Percentiles rank a stretch among this genome's conserved stretches.
Conservation (phyloP, 2,888 invertebrate species). For the Tinea semifulvella region DNA sequence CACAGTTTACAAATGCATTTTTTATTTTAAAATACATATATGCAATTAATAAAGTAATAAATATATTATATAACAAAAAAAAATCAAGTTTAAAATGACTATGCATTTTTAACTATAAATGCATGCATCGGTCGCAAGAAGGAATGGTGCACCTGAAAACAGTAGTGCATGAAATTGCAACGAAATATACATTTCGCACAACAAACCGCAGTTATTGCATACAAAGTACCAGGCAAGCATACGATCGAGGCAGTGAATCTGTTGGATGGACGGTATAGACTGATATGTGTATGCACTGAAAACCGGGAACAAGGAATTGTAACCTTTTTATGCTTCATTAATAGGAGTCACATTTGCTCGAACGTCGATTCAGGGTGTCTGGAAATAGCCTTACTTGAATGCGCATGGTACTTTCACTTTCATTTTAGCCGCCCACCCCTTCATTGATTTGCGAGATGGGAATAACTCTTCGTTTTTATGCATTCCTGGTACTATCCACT, state of each 20-base stretch:
- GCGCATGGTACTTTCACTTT: conserved; percentile 12
- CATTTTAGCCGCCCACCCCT: conserved; percentile 2
- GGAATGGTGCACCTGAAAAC: too few relatives aligned
- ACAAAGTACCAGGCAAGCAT: conserved; percentile 3
- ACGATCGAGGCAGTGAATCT: background rate
- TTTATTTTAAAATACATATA: too few relatives aligned
- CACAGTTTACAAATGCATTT: too few relatives aligned
- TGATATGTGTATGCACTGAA: background rate
- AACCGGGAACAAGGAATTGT: background rate
- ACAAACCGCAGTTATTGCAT: conserved; percentile 11
- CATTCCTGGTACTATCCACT: background rate
- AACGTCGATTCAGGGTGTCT: background rate
- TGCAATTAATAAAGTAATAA: too few relatives aligned
- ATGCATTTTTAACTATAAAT: too few relatives aligned
- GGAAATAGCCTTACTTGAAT: background rate
- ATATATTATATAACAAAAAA: too few relatives aligned
- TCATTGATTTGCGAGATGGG: conserved; percentile 4
- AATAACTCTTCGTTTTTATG: background rate
- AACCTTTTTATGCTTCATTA: background rate
- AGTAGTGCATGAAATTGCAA: too few relatives aligned
- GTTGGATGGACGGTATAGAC: background rate
- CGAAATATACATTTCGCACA: too few relatives aligned
- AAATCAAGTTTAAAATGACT: too few relatives aligned
- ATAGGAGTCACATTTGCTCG: conserved; percentile 3
- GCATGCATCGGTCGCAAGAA: too few relatives aligned